Conservation (phyloP, 2,888 invertebrate species). For the Sinohyriopsis cumingii region DNA sequence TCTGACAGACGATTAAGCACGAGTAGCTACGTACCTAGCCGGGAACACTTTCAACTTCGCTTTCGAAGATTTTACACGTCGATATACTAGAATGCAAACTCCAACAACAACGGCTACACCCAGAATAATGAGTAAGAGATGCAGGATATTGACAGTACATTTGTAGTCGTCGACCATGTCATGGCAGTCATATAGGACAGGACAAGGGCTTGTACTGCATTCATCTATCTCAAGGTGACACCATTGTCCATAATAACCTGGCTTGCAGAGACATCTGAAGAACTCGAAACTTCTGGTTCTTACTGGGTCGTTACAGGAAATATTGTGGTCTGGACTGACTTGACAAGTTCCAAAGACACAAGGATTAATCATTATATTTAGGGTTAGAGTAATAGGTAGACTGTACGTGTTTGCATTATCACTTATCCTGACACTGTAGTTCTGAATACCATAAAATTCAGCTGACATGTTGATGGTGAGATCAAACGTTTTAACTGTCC, state of each 20-base stretch:
- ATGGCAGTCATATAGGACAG: slow-evolving; percentile 38
- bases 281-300: slow-evolving; percentile 31
- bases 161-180: slow-evolving; percentile 28
- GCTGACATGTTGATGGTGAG: slow-evolving; percentile 1
- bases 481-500: neutral
- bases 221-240: slow-evolving; percentile 43
- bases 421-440: slow-evolving; percentile 9
- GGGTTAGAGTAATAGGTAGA: slow-evolving; percentile 5
- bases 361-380: slow-evolving; percentile 18
- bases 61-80: neutral
- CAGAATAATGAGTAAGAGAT: slow-evolving; percentile 32
- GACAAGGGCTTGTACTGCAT: slow-evolving; percentile 31
- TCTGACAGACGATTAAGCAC: too few relatives aligned
- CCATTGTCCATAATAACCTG: slow-evolving; percentile 39
- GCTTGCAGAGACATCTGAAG: slow-evolving; percentile 30
- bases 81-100: too few relatives aligned
- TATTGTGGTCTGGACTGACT: slow-evolving; percentile 3
- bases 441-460: slow-evolving; percentile 12
- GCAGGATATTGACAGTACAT: slow-evolving; percentile 40
- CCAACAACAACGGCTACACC: slow-evolving; percentile 15
- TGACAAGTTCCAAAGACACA: slow-evolving; percentile 39
- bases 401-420: slow-evolving; percentile 13
- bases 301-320: slow-evolving; percentile 21
- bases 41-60: neutral
- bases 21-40: neutral